phyloP scores from a whole-genome alignment of 1,140 invertebrate species.

The Sycophaga agraensis region DNA sequence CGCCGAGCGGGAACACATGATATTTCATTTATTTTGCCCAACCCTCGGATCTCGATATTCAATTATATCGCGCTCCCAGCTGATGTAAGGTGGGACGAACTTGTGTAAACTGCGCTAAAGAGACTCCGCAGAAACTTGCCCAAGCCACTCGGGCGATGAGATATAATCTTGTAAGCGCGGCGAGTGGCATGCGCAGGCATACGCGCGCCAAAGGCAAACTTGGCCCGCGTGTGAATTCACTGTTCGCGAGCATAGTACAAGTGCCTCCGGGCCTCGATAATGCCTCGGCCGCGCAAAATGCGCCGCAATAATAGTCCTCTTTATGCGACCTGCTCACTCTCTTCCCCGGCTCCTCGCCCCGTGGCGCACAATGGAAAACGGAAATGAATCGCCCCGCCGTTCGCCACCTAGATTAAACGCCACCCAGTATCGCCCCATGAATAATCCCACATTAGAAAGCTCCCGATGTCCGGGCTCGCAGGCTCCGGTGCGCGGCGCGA shows the following conservation, averaged over 20 bases:
- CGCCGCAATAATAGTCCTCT: conserved; percentile 7
- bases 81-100: conserved; percentile 19
- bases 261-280: conserved; percentile 15
- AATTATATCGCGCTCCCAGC: conserved; percentile 40
- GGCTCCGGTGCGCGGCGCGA: too few species aligned
- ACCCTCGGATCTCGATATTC: conserved; percentile 41
- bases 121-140: conserved; percentile 44
- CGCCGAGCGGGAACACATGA: too few species aligned
- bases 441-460: too few species aligned
- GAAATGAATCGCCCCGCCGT: too few species aligned
- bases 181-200: background rate
- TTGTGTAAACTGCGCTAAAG: conserved; percentile 12
- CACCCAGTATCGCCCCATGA: too few species aligned
- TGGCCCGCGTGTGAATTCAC: conserved; percentile 17
- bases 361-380: too few species aligned
- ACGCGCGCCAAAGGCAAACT: conserved; percentile 9
- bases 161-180: conserved; percentile 33
- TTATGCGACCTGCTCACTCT: too few species aligned
- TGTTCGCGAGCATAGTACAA: conserved; percentile 2
- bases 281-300: background rate
- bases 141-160: conserved; percentile 27
- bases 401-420: too few species aligned
- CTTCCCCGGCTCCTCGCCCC: too few species aligned
- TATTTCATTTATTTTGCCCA: too few species aligned
- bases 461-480: too few species aligned